A percentile compares a stretch with the other conserved stretches of the same genome.
phyloP scores from a whole-genome alignment of 2,888 invertebrate genomes.

The Tethea ocularis region DNA sequence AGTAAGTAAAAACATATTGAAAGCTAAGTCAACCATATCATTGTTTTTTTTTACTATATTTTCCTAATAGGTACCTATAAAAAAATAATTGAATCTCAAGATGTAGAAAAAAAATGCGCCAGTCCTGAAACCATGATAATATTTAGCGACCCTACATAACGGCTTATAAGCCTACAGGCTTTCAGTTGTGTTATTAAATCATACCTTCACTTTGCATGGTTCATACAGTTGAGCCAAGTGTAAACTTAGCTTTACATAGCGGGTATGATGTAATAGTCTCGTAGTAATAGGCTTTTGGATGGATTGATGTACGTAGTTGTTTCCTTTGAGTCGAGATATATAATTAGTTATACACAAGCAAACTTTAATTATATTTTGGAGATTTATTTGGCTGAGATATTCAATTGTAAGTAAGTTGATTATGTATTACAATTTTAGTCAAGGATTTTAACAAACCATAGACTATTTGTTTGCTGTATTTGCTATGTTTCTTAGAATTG shows the following conservation, averaged over 20 bases:
- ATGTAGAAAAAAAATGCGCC: too few relatives aligned
- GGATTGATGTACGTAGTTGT: conserved; percentile 5
- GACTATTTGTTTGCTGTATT: background rate
- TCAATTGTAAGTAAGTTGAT: background rate
- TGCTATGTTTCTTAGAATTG: too few relatives aligned
- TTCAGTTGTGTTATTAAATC: conserved; percentile 3
- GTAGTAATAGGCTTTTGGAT: conserved; percentile 3
- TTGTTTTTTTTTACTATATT: too few relatives aligned
- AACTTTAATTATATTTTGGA: background rate
- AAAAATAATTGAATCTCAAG: too few relatives aligned
- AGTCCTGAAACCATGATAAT: background rate
- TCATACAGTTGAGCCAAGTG: background rate
- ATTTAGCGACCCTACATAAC: background rate
- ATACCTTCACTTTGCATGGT: background rate
- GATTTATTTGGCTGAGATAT: background rate
- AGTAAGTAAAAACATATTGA: too few relatives aligned
- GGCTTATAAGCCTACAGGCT: conserved; percentile 3
- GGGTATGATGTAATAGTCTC: conserved; percentile 4
- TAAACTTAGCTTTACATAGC: background rate
- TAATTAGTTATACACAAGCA: background rate
- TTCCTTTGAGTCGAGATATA: background rate
- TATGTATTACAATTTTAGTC: background rate
- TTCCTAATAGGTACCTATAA: too few relatives aligned
- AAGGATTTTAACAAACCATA: background rate
- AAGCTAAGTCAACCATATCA: too few relatives aligned